Evolutionary conservation across 2,797 vertebrate genomes (phyloP), one percentile per base, ranked within the genome.

Genomic region (Gorsachius magnificus): DNA sequence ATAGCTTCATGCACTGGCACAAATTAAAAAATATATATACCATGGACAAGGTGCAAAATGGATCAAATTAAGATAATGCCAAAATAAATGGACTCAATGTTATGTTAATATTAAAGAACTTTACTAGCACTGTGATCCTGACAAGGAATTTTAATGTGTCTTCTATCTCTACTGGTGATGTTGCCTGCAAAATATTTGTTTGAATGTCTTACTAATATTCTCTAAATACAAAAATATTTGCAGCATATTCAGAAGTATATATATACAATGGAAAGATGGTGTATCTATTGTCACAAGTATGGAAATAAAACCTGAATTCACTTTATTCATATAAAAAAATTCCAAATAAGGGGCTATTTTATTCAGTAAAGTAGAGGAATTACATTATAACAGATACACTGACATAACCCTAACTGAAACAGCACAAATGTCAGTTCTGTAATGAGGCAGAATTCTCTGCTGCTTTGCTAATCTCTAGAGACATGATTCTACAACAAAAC

Each of bases 61-160:
- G 90, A 97, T 96, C 81, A 91, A 97, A 98, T 97, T 97, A 97
- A 97, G 96, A 98, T 97, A 97, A 97, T 96, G 50, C 48, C 48
- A 87, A 94, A 97, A 98, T 81, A 98, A 98, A 98, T 95, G 36
- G 83, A 21, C 88, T 97, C 90, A 93, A 83, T 97, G 93, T 94
- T 97, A 95, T 87, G 48, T 77, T 98, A 98, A 94, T 97, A 97
- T 89, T 92, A 95, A 96, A 89, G 66, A 94, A 86, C 76, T 89
- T 95, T 94, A 65, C 58, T 84, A 82, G 28, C 60, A 68, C 36
- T 85, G 33, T 68, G 65, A 91, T 95, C 20, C 50, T 95, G 51
- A 56, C n/a, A 78, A 86, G 56, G 70, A 83, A 90, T 77, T 93
- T 97, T 69, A 58, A 89, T 83, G 56, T 57, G 64, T 86, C 68